Conservation (phyloP, 2,113 vertebrate species). For the Orthonyx spaldingii region DNA sequence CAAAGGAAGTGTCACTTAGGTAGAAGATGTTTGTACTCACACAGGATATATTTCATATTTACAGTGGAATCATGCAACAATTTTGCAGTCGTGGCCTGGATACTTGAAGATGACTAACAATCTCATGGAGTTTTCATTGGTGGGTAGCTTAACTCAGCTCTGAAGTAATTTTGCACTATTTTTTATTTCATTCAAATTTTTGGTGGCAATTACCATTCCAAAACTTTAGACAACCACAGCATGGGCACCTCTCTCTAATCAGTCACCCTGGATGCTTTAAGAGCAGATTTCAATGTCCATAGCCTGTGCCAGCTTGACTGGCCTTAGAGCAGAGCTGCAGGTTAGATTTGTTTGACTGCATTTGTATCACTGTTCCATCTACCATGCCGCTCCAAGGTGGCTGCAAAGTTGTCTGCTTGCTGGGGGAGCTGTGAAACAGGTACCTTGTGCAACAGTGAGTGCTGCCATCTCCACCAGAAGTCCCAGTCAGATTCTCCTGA, state of each 20-base stretch:
- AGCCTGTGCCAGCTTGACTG: background rate
- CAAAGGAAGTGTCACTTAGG: background rate
- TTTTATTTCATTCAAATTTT: background rate
- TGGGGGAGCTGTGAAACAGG: background rate
- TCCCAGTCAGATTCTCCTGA: background rate
- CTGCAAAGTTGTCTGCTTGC: background rate
- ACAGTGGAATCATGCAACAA: background rate
- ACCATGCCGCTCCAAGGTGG: background rate
- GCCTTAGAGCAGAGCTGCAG: background rate
- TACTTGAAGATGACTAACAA: background rate
- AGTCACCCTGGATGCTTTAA: background rate
- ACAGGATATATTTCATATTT: background rate
- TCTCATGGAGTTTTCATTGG: background rate
- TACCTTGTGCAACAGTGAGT: background rate
- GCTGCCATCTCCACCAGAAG: background rate
- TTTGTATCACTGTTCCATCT: background rate
- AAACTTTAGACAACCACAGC: background rate
- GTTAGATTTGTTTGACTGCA: background rate
- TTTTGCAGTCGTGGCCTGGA: background rate
- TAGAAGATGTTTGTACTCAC: background rate
- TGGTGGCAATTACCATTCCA: background rate
- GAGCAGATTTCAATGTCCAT: background rate
- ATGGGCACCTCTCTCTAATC: background rate
- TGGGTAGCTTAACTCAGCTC: background rate
- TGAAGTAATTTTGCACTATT: background rate